Base-by-base conservation (phyloP, 2,888 invertebrate species). In the Troilus luridus region DNA sequence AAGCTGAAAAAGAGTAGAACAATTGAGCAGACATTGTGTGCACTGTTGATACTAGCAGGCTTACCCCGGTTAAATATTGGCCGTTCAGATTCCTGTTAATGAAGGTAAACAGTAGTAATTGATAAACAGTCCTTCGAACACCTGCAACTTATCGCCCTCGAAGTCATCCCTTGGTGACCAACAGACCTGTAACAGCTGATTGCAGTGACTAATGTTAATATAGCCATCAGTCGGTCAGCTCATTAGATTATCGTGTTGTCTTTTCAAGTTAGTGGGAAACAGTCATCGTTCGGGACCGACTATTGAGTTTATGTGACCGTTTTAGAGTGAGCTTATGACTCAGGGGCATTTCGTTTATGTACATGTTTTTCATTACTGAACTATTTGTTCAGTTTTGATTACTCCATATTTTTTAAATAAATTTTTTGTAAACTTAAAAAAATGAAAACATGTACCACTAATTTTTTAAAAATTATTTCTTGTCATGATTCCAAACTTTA, bases 51-150 rank as follows among this genome's bases (percentile, higher is more conserved):
- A 12, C 67, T 8, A 17, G 1, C 8, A 77, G 72, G 41, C 19
- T 77, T 41, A 17, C 17, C 41, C 17, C 6, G 41, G 41, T 17
- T 77, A 77, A 77, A 77, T 77, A 77, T 77, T 77, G 17, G 41
- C 8, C 24, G 0, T 41, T 41, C 24, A 41, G 72, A 77, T 77
- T 77, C 27, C 41, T 41, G 72, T 17, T 77, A 77, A 77, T 77
- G 72, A 77, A 27, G 72, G 72, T 41, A 77, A 41, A 77, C 72
- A 77, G 24, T 41, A 9, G 27, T 77, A 77, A 77, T 77, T 77
- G 72, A 77, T 27, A 77, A 24, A 77, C 72, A 77, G 27, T 8
- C 41, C 41, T 41, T 8, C 41, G 7, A 19, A 27, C 19, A 10
- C 27, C 41, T 41, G 72, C 72, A 77, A 77, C 27, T 77, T 77